Evolutionary conservation across 2,797 vertebrate species (phyloP), one percentile per base, ranked within the genome.

Genomic region (Saxicola maurus): DNA sequence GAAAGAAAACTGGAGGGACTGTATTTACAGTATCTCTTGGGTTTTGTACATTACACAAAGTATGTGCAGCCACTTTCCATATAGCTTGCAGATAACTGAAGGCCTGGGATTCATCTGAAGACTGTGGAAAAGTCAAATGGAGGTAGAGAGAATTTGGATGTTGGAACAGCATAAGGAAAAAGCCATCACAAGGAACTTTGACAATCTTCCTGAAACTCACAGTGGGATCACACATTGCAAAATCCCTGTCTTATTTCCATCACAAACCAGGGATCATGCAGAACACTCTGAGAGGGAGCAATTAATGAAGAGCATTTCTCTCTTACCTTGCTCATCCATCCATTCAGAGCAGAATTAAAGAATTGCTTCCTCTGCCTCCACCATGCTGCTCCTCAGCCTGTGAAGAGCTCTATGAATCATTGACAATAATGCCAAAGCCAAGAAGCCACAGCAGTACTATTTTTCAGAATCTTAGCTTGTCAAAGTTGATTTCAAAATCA

Each of bases 391-490:
- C 56, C 23, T 46, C 51, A 76, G 49, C 31, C 91, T 33, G 15
- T 53, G 31, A 87, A 89, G 33, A 15, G 49, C 59, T 62, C 69
- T 51, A 20, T 87, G 69, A 86, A 92, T 84, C 85, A 86, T 42
- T 30, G 57, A 51, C 31, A n/a, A 49, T 28, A 25, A 61, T 3
- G 4, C 20, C 33, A 51, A 37, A 86, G 87, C n/a, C 71, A 91
- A 74, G 18, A 87, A 91, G 64, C 18, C 82, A 55, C 27, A 31
- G 64, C 17, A 64, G 11, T 17, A 64, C 7, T 67, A 87, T 79
- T 89, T 83, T 91, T 93, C 82, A 89, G 46, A 82, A 86, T 56
- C 35, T 57, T 53, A 64, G 30, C 74, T 74, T 92, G 91, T 92
- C 92, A 79, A 83, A 69, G 27, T 27, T 83, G 20, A 76, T 95